These are phyloP conservation scores for Cheirogaleus major DNA, from an alignment of 2,797 vertebrate species.

Conservation along the genomic window DNA sequence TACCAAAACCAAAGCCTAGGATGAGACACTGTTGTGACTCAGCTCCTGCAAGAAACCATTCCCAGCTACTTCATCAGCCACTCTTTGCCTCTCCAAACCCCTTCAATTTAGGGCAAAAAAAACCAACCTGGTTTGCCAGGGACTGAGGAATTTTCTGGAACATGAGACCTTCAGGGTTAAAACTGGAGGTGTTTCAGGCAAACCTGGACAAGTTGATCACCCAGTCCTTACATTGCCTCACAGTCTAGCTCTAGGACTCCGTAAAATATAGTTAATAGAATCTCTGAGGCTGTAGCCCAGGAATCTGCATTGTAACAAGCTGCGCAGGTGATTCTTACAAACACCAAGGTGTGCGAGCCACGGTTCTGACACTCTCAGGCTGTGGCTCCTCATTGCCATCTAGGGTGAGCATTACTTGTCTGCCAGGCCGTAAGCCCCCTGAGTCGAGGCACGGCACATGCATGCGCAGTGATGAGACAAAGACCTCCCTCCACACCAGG, in stretches of 20 bases:
- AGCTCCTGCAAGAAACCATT: neutral
- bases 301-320: neutral
- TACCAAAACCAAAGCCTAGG: neutral
- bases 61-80: too few species aligned
- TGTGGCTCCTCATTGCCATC: neutral
- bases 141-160: neutral
- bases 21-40: neutral
- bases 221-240: neutral
- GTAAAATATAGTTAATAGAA: neutral
- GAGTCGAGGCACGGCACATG: rapidly evolving
- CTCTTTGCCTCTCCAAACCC: neutral
- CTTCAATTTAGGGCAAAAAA: neutral
- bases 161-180: neutral
- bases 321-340: neutral
- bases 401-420: neutral
- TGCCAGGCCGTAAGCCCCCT: neutral
- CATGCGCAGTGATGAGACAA: neutral
- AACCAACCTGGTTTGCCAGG: neutral
- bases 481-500: neutral
- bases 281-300: neutral
- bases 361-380: too few species aligned
- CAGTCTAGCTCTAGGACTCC: neutral
- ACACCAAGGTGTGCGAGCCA: neutral
- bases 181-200: neutral
- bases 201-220: neutral